Conservation (phyloP, 2,888 invertebrate genomes). For the Idaea biselata region DNA sequence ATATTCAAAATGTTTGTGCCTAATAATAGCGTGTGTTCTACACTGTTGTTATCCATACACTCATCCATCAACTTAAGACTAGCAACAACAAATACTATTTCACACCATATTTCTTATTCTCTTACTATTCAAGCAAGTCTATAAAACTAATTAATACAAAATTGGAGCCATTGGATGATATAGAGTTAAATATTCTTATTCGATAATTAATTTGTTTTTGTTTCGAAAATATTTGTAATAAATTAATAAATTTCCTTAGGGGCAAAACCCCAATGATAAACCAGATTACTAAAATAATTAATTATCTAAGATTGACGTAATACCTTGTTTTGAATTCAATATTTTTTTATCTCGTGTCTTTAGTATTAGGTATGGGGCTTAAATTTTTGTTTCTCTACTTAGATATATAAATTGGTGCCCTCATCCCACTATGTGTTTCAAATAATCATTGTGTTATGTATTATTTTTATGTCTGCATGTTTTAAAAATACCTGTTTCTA, state of each 20-base stretch:
- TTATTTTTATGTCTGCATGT: no score
- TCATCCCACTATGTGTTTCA: no score
- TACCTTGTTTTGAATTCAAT: conserved; percentile 4
- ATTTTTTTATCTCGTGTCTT: conserved; percentile 26
- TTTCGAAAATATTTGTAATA: neutral
- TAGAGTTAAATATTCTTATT: neutral
- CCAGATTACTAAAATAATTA: neutral
- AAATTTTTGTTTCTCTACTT: neutral
- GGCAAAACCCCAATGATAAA: conserved; percentile 1
- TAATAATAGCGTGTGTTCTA: no score
- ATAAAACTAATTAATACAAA: neutral
- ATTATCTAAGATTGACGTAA: neutral
- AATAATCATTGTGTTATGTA: no score
- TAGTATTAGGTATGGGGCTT: neutral
- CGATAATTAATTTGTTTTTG: neutral
- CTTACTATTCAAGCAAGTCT: no score
- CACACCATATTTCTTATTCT: no score
- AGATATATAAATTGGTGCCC: neutral
- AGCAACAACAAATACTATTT: no score
- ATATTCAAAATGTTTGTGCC: no score
- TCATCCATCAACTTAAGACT: no score
- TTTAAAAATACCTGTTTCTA: neutral
- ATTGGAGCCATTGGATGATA: neutral
- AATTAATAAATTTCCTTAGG: neutral
- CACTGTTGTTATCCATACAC: no score